These are phyloP conservation scores for Nothobranchius furzeri DNA, from an alignment of 2,113 vertebrate species.

Conservation along the genomic window DNA sequence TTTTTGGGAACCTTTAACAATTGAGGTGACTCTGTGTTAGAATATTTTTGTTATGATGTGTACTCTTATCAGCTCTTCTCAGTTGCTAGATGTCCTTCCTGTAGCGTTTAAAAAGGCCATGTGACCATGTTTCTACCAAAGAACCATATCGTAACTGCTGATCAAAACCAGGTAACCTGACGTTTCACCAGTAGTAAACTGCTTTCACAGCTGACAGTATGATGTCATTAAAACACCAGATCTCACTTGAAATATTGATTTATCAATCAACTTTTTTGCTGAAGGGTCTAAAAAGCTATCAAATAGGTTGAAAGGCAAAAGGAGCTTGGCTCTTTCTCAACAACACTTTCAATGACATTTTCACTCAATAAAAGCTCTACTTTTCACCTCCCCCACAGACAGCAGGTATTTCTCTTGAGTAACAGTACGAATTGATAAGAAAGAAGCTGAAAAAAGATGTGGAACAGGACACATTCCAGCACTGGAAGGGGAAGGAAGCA, in stretches of 20 bases:
- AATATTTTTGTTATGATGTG: too few species aligned
- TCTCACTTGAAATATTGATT: conserved; percentile 62
- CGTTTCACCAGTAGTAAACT: conserved; percentile 33
- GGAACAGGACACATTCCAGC: conserved; percentile 47
- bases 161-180: conserved; percentile 35
- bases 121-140: conserved; percentile 48
- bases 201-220: conserved; percentile 45
- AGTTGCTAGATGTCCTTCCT: conserved; percentile 27
- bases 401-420: conserved; percentile 52
- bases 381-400: conserved; percentile 50
- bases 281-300: conserved; percentile 50
- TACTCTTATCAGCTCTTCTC: too few species aligned
- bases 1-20: too few species aligned
- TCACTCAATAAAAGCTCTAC: conserved; percentile 57
- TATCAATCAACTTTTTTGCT: conserved; percentile 56
- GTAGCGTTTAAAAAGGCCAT: conserved; percentile 50
- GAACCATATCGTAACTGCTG: conserved; percentile 32
- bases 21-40: too few species aligned
- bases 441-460: conserved; percentile 30
- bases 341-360: conserved; percentile 49
- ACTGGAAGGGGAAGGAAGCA: conserved; percentile 23
- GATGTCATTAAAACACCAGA: conserved; percentile 54
- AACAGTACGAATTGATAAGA: conserved; percentile 61
- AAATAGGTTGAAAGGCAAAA: conserved; percentile 54
- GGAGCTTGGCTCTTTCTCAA: conserved; percentile 30